A percentile compares a stretch with the other conserved stretches of the same genome.
Conservation (phyloP, 2,797 vertebrate genomes). For the Sus cebifrons region DNA sequence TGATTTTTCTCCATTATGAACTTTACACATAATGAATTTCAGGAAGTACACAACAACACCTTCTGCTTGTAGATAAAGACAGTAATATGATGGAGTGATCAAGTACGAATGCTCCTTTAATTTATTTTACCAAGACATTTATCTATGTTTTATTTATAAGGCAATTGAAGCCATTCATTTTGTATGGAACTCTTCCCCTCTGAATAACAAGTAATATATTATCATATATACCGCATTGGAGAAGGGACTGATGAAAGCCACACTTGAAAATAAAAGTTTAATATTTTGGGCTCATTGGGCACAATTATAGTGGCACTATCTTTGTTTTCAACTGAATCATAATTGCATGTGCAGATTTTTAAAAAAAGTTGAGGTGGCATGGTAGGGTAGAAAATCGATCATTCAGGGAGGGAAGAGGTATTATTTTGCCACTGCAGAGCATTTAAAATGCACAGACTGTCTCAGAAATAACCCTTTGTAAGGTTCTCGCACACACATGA, state of each 20-base stretch:
- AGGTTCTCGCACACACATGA: not conserved
- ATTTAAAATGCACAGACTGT: conserved; percentile 56
- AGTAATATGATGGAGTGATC: conserved; percentile 79
- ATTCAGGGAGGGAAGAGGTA: not conserved
- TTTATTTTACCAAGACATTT: conserved; percentile 80
- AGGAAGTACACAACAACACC: conserved; percentile 51
- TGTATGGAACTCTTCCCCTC: conserved; percentile 58
- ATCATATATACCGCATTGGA: conserved; percentile 62
- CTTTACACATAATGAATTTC: conserved; percentile 71
- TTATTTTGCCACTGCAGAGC: not conserved
- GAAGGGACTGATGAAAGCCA: conserved; percentile 70
- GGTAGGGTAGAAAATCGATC: conserved; percentile 35
- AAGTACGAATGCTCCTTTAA: conserved; percentile 78
- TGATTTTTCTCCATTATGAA: conserved; percentile 73
- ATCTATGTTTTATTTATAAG: conserved; percentile 82
- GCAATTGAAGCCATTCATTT: conserved; percentile 79
- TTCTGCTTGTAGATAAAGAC: conserved; percentile 58
- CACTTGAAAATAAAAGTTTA: conserved; percentile 70
- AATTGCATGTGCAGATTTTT: not conserved
- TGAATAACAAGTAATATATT: conserved; percentile 80
- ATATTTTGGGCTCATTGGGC: conserved; percentile 69
- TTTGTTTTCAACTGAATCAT: conserved; percentile 75
- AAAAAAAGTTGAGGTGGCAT: not conserved
- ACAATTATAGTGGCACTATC: conserved; percentile 54
- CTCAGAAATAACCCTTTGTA: not conserved